These are phyloP conservation scores for Illadopsis cleaveri DNA, from an alignment of 2,113 vertebrate species.

Conservation along the genomic window DNA sequence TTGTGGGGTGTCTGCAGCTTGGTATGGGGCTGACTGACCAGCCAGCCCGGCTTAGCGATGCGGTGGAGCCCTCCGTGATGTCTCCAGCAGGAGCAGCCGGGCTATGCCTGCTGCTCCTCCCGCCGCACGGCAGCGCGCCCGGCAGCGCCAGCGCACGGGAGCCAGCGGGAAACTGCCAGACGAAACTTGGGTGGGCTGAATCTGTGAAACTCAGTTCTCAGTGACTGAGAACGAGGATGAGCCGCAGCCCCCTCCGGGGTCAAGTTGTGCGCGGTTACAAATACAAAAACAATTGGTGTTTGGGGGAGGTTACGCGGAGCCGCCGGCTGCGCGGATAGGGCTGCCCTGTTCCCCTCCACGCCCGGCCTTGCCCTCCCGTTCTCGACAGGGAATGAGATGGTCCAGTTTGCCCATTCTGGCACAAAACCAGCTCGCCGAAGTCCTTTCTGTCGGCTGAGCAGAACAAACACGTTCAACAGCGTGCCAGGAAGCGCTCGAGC, in stretches of 20 bases:
- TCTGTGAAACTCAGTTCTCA: accelerated
- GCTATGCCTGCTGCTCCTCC: accelerated
- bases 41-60: accelerated
- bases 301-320: accelerated
- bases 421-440: accelerated
- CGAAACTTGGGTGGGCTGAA: neutral
- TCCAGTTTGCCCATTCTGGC: accelerated
- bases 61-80: accelerated
- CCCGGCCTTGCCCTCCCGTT: neutral
- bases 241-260: neutral
- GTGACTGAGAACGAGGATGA: accelerated
- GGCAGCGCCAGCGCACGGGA: neutral
- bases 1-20: accelerated
- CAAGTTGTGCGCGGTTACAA: neutral
- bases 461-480: accelerated
- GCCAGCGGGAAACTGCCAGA: neutral
- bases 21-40: neutral
- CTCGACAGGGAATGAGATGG: accelerated
- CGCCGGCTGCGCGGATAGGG: neutral
- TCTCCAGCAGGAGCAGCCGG: accelerated
- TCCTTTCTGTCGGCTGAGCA: accelerated
- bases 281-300: accelerated
- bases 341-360: accelerated
- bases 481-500: neutral
- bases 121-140: accelerated